Evolutionary conservation across 2,113 vertebrate genomes (phyloP).

Genomic region (Eupsittula cactorum): DNA sequence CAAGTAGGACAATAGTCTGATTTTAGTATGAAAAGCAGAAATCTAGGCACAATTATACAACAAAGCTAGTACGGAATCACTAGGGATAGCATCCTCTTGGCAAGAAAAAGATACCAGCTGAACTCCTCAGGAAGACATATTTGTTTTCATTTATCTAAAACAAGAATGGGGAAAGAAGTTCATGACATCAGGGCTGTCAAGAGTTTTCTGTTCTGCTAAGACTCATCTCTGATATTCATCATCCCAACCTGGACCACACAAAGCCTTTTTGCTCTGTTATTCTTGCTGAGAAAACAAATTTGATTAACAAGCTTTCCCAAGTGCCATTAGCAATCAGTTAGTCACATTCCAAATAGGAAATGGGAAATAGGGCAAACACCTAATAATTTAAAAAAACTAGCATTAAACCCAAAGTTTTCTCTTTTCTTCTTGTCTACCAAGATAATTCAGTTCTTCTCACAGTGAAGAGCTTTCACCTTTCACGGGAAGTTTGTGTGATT

Average conservation of each 20-base stretch:
- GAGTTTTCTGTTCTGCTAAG: neutral
- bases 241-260: neutral
- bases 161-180: neutral
- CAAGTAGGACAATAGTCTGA: neutral
- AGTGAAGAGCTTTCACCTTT: neutral
- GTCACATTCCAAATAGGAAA: neutral
- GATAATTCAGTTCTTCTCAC: neutral
- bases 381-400: neutral
- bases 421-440: neutral
- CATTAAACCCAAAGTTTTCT: neutral
- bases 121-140: neutral
- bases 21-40: neutral
- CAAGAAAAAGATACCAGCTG: neutral
- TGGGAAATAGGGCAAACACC: neutral
- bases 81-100: neutral
- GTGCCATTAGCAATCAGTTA: neutral
- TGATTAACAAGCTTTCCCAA: neutral
- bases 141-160: neutral
- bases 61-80: neutral
- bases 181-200: neutral
- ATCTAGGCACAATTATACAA: neutral
- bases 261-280: neutral
- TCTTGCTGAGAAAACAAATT: neutral
- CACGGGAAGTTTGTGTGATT: neutral
- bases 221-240: fast-evolving